Evolutionary conservation across 2,797 vertebrate species (phyloP).

Genomic region (Mastacembelus armatus): DNA sequence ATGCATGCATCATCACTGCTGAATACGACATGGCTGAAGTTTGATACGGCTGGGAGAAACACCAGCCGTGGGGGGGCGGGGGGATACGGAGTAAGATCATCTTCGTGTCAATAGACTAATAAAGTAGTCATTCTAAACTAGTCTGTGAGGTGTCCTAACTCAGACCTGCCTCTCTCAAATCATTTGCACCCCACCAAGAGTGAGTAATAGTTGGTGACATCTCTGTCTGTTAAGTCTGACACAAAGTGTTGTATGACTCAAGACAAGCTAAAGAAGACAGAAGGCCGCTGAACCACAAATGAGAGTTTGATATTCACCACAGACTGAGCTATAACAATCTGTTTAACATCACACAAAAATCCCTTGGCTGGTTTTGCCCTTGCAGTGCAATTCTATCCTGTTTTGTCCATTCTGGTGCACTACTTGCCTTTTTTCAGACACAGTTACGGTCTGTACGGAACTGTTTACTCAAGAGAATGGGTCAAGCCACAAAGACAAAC

Average conservation of each 20-base stretch:
- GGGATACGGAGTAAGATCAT: slow-evolving; percentile 25
- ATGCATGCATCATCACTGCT: slow-evolving; percentile 29
- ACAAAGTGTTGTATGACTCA: slow-evolving; percentile 46
- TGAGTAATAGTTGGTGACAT: slow-evolving; percentile 42
- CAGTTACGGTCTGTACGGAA: slow-evolving; percentile 24
- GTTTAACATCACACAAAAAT: slow-evolving; percentile 42
- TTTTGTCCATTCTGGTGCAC: slow-evolving; percentile 10
- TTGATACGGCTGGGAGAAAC: slow-evolving; percentile 43
- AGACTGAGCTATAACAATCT: slow-evolving; percentile 43
- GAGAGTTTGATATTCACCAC: slow-evolving; percentile 60
- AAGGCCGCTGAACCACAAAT: slow-evolving; percentile 54
- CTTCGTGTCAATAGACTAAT: slow-evolving; percentile 21
- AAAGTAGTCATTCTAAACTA: background rate
- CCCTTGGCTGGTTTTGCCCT: background rate
- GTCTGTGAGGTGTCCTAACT: slow-evolving; percentile 10
- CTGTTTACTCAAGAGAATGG: slow-evolving; percentile 22
- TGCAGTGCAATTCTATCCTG: background rate
- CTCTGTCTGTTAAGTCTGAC: slow-evolving; percentile 32
- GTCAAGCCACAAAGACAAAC: slow-evolving; percentile 47
- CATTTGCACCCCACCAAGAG: background rate
- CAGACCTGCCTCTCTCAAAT: background rate
- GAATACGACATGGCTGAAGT: slow-evolving; percentile 39
- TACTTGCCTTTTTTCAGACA: slow-evolving; percentile 29
- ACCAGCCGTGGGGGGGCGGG: background rate
- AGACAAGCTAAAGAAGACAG: slow-evolving; percentile 48